Percentiles rank a stretch among this genome's conserved stretches.
phyloP scores from a whole-genome alignment of 2,888 invertebrate genomes.

The Epirrita christyi region DNA sequence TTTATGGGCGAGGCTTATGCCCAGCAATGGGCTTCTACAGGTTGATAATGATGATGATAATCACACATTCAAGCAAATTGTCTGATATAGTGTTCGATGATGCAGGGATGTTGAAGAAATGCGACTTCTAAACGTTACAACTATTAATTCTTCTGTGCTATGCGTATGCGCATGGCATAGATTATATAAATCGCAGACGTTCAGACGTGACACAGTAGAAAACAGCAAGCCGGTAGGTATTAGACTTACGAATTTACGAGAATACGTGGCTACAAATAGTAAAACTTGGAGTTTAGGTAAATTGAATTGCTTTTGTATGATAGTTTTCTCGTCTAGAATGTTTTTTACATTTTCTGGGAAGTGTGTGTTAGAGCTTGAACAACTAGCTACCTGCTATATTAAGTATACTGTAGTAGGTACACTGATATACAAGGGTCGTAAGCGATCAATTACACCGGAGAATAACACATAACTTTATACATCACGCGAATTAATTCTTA shows the following conservation, averaged over 20 bases:
- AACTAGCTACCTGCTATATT: no score
- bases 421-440: no score
- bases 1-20: no score
- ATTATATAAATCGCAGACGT: constrained; percentile 35
- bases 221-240: constrained; percentile 6
- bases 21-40: no score
- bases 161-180: constrained; percentile 50
- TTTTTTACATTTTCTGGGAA: constrained; percentile 1
- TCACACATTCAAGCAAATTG: no score
- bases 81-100: no score
- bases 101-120: not conserved
- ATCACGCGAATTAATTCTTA: no score
- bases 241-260: constrained; percentile 24
- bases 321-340: not conserved
- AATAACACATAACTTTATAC: no score
- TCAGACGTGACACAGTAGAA: constrained; percentile 17
- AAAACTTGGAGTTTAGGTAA: constrained; percentile 8
- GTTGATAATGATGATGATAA: no score
- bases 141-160: constrained; percentile 31
- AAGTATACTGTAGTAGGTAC: no score
- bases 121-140: not conserved
- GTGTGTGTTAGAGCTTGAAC: not conserved
- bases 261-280: constrained; percentile 20
- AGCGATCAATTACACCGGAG: no score
- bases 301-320: constrained; percentile 2